Percentiles rank a stretch among this genome's conserved stretches.
phyloP scores from a whole-genome alignment of 92 coral and sea anemone species.

The Phymanthus crucifer region DNA sequence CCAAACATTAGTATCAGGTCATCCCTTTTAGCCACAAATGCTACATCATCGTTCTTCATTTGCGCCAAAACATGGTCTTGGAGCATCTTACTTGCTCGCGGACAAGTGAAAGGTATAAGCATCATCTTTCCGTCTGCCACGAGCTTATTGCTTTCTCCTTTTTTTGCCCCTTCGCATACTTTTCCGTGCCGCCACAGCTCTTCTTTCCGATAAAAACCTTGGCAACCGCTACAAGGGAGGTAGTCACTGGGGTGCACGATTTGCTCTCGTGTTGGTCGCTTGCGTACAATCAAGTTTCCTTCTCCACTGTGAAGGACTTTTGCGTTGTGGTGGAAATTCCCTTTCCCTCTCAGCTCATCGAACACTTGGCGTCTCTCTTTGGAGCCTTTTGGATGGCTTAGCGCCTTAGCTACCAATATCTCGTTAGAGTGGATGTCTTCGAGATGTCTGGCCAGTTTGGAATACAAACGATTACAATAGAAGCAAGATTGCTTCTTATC shows the following conservation, averaged over 20 bases:
- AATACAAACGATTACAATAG: background rate
- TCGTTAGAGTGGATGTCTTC: conserved; percentile 9
- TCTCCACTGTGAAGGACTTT: conserved; percentile 2
- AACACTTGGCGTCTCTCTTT: background rate
- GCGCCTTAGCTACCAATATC: background rate
- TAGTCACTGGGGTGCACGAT: background rate
- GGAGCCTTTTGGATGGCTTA: background rate
- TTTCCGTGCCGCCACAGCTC: conserved; percentile 25
- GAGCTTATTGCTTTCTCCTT: background rate
- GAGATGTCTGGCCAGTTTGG: conserved; percentile 5
- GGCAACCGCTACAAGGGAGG: conserved; percentile 13
- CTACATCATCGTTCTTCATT: conserved; percentile 1
- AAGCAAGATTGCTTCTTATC: conserved; percentile 19
- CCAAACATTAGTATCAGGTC: conserved; percentile 6
- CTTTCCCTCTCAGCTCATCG: background rate
- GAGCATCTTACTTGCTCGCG: background rate
- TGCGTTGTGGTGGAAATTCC: conserved; percentile 19
- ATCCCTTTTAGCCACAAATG: background rate
- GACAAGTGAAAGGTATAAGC: conserved; percentile 11
- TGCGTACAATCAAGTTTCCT: conserved; percentile 18
- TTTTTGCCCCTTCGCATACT: background rate
- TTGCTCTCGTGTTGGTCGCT: conserved; percentile 15
- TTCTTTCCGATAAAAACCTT: conserved; percentile 2
- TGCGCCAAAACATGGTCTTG: background rate
- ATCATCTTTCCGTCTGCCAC: background rate